Base-by-base conservation (phyloP, 2,888 invertebrate genomes). In the Abrostola triplasia region DNA sequence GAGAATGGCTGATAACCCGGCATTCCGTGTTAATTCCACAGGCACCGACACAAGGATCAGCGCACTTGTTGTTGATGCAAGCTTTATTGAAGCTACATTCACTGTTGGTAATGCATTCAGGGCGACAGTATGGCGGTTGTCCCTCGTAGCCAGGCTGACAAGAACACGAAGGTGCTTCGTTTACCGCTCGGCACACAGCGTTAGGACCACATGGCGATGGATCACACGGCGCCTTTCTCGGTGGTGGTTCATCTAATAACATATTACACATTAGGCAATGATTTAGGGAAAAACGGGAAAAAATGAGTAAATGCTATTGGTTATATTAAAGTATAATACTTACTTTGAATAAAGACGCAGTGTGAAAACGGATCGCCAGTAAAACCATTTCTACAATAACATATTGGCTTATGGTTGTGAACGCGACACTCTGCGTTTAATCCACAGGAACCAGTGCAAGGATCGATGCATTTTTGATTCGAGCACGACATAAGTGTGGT, bases 371-470 rank as follows among this genome's bases (percentile, higher is more conserved):
- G 98, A 95, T 98, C 97, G 13, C 98, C 98, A n/a, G 96, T 95
- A 81, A 95, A 96, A 59, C 95, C 95, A 65, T 92, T 94, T 65
- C 96, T 96, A 84, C 98, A 98, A 75, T 96, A 96, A 85, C 98
- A 98, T 55, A 98, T 96, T 0, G 98, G 98, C 85, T 97, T 97
- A 87, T 98, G 98, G 84, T 98, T 97, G 70, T 97, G 96, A 1
- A 97, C 96, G 81, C 96, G 95, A 84, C 98, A 98, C 75, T 96
- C 93, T 0, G 98, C 97, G 55, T 96, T 95, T 74, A 96, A 95
- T 66, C 98, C 98, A 74, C 98, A 98, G 10, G 97, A 96, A 42
- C 97, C 97, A 13, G 96, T 95, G 79, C 98, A 98, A 42, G 98
- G 98, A 83, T 98, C 96, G 6, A 96, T 93, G 82, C 98, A 98